phyloP scores from a whole-genome alignment of 2,113 vertebrate species.

The Ibidorhyncha struthersii region DNA sequence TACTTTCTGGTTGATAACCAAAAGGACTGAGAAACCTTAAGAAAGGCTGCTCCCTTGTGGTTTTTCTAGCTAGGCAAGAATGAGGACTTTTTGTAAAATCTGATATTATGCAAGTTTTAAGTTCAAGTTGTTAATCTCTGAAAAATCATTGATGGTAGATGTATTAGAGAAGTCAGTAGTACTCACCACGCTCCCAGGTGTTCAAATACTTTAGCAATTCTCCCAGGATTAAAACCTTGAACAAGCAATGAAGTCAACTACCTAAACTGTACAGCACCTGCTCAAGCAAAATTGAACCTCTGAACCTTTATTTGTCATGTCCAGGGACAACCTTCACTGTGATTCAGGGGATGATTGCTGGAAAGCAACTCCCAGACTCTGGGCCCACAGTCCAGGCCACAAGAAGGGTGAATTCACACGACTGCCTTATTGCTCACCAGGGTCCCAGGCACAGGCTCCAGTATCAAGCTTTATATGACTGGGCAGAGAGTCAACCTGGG shows the following conservation, averaged over 20 bases:
- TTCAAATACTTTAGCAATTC: not conserved
- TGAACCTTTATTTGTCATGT: not conserved
- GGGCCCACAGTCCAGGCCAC: not conserved
- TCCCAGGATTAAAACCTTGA: not conserved
- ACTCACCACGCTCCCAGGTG: not conserved
- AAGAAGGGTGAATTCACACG: not conserved
- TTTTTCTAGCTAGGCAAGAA: conserved; percentile 8
- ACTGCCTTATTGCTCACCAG: not conserved
- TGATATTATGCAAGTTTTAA: not conserved
- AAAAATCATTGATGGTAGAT: not conserved
- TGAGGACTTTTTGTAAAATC: not conserved
- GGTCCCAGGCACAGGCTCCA: not conserved
- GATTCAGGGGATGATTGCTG: not conserved
- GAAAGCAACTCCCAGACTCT: not conserved
- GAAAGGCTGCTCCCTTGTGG: conserved; percentile 67
- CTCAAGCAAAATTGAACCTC: not conserved
- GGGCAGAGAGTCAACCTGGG: not conserved
- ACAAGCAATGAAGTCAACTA: not conserved
- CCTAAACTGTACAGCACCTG: not conserved
- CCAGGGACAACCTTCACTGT: not conserved
- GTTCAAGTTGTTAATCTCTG: not conserved
- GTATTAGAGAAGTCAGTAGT: not conserved
- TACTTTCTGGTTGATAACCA: not conserved
- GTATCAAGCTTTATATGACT: too few relatives aligned
- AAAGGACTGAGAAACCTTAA: conserved; percentile 38